Percentiles rank a stretch among this genome's conserved stretches.
Evolutionary conservation across 2,113 vertebrate species (phyloP).

Genomic region (Clinocottus analis): DNA sequence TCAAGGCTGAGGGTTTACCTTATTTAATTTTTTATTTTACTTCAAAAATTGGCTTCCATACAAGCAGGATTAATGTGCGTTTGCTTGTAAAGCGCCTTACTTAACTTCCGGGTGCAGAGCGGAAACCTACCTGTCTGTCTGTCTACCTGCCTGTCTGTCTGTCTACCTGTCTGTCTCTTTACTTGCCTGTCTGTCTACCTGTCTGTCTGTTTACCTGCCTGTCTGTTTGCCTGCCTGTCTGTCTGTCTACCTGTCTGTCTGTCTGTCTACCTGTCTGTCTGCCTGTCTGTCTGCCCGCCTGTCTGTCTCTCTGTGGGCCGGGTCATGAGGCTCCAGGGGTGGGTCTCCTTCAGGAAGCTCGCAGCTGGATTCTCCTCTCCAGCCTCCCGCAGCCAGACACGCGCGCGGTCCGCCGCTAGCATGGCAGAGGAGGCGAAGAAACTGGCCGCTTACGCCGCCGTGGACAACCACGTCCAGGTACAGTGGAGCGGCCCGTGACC

Average conservation of each 20-base stretch:
- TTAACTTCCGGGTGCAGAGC: not conserved
- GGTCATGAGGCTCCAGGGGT: constrained; percentile 67
- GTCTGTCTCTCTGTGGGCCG: constrained; percentile 12
- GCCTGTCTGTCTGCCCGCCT: too few species aligned
- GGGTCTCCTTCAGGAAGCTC: constrained; percentile 35
- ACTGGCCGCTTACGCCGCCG: constrained; percentile 79
- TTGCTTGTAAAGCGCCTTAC: too few species aligned
- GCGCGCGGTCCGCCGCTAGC: constrained; percentile 19
- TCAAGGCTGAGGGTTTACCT: too few species aligned
- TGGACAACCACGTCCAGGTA: constrained; percentile 84
- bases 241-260: not conserved
- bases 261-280: not conserved
- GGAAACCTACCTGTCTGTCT: not conserved
- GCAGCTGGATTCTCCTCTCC: constrained; percentile 9
- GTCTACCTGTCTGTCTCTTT: not conserved
- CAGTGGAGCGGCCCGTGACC: not conserved
- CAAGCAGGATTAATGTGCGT: not conserved
- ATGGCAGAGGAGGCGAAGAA: constrained; percentile 86
- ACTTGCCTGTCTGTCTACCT: not conserved
- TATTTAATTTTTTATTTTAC: too few species aligned
- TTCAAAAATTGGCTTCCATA: too few species aligned
- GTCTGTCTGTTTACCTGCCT: not conserved
- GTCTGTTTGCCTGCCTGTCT: not conserved
- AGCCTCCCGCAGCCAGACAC: constrained; percentile 19
- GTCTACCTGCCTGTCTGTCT: not conserved